phyloP scores from a whole-genome alignment of 2,797 vertebrate genomes.

The Momotus momota region DNA sequence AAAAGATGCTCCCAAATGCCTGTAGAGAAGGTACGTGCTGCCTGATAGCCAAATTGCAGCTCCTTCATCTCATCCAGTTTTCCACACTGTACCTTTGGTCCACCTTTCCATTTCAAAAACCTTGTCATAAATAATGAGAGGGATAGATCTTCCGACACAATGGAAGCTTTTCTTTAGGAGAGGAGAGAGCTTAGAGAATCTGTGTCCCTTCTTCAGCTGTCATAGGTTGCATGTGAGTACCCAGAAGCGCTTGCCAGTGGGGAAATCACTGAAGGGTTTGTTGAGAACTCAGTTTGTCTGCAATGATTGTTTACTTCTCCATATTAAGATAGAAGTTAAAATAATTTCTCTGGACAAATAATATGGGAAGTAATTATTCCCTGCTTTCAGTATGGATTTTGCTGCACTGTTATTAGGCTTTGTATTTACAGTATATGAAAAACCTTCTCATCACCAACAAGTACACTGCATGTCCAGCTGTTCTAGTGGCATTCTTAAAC shows the following conservation, averaged over 20 bases:
- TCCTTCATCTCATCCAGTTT: background rate
- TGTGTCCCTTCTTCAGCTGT: background rate
- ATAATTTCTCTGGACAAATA: background rate
- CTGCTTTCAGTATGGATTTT: background rate
- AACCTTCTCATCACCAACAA: background rate
- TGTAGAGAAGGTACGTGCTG: background rate
- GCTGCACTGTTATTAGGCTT: background rate
- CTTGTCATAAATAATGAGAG: background rate
- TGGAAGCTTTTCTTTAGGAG: background rate
- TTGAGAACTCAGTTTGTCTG: background rate
- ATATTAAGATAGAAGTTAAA: background rate
- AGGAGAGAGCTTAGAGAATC: background rate
- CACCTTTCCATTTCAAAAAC: background rate
- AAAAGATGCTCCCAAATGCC: background rate
- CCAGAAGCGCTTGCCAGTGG: background rate
- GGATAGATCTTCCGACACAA: background rate
- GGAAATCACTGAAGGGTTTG: background rate
- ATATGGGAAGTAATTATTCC: background rate
- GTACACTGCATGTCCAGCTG: background rate
- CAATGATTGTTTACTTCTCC: background rate
- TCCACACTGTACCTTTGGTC: background rate
- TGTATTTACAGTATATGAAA: background rate
- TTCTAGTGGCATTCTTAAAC: background rate
- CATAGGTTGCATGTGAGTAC: accelerated
- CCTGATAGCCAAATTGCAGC: background rate